Base-by-base conservation (phyloP, 2,888 invertebrate genomes). In the Melanostoma scalare region DNA sequence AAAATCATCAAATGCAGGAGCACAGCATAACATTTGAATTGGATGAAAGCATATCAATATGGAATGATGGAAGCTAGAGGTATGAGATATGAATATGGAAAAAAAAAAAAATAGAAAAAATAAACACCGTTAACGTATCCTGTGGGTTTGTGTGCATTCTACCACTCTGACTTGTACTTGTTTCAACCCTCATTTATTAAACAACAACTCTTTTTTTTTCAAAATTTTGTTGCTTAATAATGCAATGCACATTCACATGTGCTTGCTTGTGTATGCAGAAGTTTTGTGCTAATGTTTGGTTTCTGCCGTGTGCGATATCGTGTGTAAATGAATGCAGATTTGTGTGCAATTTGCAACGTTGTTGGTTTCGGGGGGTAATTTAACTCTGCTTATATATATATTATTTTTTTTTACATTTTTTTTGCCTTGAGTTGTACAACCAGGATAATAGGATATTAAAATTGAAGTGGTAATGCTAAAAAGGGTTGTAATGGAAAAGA, bases 391-490 rank as follows among this genome's bases (percentile, higher is more conserved):
- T 58, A 42, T 31, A 9, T 20, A 10, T 48, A 10, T n/a, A n/a
- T 10, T 35, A n/a, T 35, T 35, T 67, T 4, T 8, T 2, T 36
- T 20, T 40, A n/a, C 31, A 48, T 36, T 46, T 38, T 44, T 61
- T 46, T 10, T 38, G 10, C 6, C 4, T 60, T 36, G 31, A 42
- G 33, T 38, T 40, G 44, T 40, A 55, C 42, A 52, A 68, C 52
- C 63, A 61, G 77, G 71, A 84, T 79, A 79, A 84, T 84, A 75
- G 74, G 84, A 84, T 84, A 84, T 84, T 75, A 79, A 84, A 75
- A 84, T 60, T 84, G 74, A 84, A 84, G 79, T 84, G 48, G 48
- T 58, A 68, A 50, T 76, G 52, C 58, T n/a, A 61, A 46, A 63
- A 46, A 58, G 44, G 31, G 8, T n/a, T 33, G 60, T 6, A 8